Evolutionary conservation across 2,888 invertebrate species (phyloP), one percentile per base, ranked within the genome.

Genomic region (Seladonia tumulorum): DNA sequence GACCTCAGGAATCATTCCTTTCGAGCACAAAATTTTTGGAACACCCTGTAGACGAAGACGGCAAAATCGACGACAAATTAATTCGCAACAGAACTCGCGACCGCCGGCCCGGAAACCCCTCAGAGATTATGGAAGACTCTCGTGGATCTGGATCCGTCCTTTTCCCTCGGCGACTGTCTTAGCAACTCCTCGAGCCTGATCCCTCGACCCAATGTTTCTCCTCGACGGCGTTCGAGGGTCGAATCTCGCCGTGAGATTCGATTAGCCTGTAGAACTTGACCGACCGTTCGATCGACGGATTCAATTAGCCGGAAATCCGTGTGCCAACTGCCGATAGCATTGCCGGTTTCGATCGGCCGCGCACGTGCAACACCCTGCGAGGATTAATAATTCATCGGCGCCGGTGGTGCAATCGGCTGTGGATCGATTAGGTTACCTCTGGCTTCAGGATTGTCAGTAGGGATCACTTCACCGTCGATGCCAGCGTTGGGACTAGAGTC

Each of bases 361-460:
- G 53, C 22, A 8, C 12, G 25, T 12, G 60, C 10, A 60, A 18
- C 22, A n/a, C 35, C 16, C 42, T 57, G 18, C 47, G 35, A 25
- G 45, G 39, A 83, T 78, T 76, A 76, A 83, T 83, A 66, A 85
- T 83, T 83, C 79, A 83, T 75, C 22, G 25, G 42, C 7, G 42
- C 35, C 35, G 39, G 5, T 49, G 22, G 22, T 49, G 49, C 49
- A 49, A 49, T 49, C 49, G 49, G 22, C 2, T 7, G 49, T 49
- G 49, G 18, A 18, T 7, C 22, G 49, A 49, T 8, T 22, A 29
- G 22, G 22, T 49, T 49, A 1, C 49, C 53, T 22, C 22, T 8
- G 53, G 53, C 53, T 53, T 53, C 53, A 8, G 22, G 8, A 42
- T 42, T 42, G 42, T 42, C 42, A 42, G 42, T 8, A 7, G 8